Evolutionary conservation across 2,797 vertebrate species (phyloP).

Genomic region (Holocentrus rufus): DNA sequence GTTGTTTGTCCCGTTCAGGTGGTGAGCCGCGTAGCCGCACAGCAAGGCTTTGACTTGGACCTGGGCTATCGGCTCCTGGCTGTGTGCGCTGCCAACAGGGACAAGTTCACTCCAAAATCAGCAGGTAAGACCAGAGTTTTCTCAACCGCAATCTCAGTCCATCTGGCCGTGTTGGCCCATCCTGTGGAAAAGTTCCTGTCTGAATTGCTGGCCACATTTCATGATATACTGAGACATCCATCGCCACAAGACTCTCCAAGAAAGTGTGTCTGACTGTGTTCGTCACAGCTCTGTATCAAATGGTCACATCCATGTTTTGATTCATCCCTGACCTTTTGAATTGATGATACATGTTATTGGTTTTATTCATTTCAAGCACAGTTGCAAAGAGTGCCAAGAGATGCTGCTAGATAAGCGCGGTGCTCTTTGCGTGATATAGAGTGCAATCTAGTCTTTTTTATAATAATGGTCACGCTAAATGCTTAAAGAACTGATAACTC

Average conservation of each 20-base stretch:
- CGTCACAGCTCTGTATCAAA: background rate
- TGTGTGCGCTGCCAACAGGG: conserved; percentile 98
- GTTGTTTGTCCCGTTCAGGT: conserved; percentile 81
- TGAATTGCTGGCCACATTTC: conserved; percentile 53
- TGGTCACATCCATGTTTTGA: conserved; percentile 1
- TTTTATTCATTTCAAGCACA: background rate
- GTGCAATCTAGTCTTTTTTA: background rate
- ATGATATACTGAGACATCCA: conserved; percentile 21
- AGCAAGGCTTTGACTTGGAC: conserved; percentile 98
- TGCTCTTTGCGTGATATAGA: background rate
- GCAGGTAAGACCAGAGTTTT: conserved; percentile 88
- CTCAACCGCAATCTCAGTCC: conserved; percentile 63
- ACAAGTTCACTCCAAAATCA: conserved; percentile 99
- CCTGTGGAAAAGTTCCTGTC: conserved; percentile 55
- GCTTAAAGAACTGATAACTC: background rate
- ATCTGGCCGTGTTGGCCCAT: conserved; percentile 69
- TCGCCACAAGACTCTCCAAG: conserved; percentile 27
- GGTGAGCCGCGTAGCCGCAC: conserved; percentile 96
- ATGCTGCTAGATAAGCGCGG: background rate
- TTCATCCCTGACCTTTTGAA: background rate
- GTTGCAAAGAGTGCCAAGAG: background rate
- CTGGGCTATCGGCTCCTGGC: conserved; percentile 97
- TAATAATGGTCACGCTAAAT: background rate
- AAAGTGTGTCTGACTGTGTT: conserved; percentile 22
- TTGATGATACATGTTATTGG: background rate